Conservation (phyloP, 2,797 vertebrate genomes). For the Rhinichthys osculus region DNA sequence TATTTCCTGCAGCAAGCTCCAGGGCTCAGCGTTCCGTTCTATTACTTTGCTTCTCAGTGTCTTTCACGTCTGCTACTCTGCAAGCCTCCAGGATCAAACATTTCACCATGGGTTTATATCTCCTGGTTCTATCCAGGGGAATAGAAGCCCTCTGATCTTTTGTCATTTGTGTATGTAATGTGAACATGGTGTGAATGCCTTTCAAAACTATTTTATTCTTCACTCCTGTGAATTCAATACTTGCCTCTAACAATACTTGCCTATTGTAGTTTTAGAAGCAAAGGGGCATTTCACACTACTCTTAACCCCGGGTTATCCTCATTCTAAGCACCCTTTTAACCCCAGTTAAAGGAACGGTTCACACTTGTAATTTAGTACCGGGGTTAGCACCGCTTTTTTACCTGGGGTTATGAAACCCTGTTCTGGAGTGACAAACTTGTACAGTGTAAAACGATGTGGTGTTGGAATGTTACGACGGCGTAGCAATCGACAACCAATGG, state of each 20-base stretch:
- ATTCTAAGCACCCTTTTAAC: neutral
- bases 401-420: no score
- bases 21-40: conserved; percentile 38
- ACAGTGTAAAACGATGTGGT: neutral
- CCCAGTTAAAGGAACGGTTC: neutral
- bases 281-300: neutral
- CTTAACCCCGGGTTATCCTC: neutral
- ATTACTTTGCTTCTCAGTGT: conserved; percentile 37
- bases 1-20: conserved; percentile 41
- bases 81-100: conserved; percentile 38
- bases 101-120: conserved; percentile 34
- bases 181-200: conserved; percentile 32
- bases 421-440: neutral
- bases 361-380: neutral
- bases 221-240: neutral
- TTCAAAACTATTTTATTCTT: conserved; percentile 19
- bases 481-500: neutral
- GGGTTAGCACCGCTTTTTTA: neutral
- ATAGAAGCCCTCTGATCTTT: conserved; percentile 38
- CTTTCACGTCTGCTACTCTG: conserved; percentile 27
- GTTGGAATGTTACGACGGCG: neutral
- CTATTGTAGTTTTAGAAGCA: neutral
- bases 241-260: neutral
- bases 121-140: conserved; percentile 30
- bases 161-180: conserved; percentile 41